phyloP scores from a whole-genome alignment of 2,888 invertebrate species.

The Omphaloscelis lunosa region DNA sequence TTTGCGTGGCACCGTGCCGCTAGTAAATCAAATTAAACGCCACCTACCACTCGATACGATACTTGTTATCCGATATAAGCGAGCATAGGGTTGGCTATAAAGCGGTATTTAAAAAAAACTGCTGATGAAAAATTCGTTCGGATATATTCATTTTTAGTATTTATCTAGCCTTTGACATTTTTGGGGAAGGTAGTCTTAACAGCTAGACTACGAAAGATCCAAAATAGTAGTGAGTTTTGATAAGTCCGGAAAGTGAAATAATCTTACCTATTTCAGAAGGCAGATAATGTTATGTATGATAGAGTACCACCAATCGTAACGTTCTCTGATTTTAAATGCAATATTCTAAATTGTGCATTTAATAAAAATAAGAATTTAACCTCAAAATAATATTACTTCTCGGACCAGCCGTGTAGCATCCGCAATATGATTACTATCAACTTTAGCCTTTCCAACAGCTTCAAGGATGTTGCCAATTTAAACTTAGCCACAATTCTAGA shows the following conservation, averaged over 20 bases:
- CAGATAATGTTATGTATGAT: too few relatives aligned
- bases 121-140: neutral
- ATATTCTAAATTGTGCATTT: neutral
- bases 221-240: neutral
- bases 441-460: slow-evolving; percentile 57
- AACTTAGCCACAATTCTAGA: slow-evolving; percentile 54
- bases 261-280: neutral
- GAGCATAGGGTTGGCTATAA: slow-evolving; percentile 57
- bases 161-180: neutral
- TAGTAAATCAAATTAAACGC: slow-evolving; percentile 79
- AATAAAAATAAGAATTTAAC: slow-evolving; percentile 15
- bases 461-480: slow-evolving; percentile 61
- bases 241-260: neutral
- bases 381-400: slow-evolving; percentile 5
- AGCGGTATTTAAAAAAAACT: too few relatives aligned
- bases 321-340: neutral
- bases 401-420: slow-evolving; percentile 37
- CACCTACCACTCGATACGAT: slow-evolving; percentile 67
- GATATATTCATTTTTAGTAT: neutral
- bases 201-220: neutral
- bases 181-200: neutral
- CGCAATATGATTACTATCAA: slow-evolving; percentile 51
- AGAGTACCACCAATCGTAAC: neutral
- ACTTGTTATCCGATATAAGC: slow-evolving; percentile 69
- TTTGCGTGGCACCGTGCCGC: slow-evolving; percentile 69